Evolutionary conservation across 2,888 invertebrate genomes (phyloP), one percentile per base, ranked within the genome.

Genomic region (Zaprionus obscuricornis): DNA sequence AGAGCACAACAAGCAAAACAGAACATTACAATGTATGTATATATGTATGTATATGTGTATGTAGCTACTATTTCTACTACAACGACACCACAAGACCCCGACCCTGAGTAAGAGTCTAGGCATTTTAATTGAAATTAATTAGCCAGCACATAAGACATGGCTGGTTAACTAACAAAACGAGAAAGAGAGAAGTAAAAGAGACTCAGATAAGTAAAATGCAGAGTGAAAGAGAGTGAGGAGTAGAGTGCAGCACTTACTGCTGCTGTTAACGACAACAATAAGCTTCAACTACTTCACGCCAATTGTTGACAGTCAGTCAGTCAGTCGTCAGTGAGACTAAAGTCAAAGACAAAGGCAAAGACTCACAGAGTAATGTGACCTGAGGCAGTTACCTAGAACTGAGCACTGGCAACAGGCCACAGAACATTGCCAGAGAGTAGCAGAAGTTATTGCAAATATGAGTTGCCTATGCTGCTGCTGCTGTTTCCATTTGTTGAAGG

Each of bases 41-140:
- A n/a, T n/a, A n/a, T n/a, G n/a, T n/a, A n/a, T n/a, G n/a, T n/a
- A n/a, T n/a, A n/a, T n/a, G n/a, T n/a, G n/a, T n/a, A n/a, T n/a
- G n/a, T n/a, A n/a, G n/a, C n/a, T n/a, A n/a, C n/a, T n/a, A n/a
- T n/a, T n/a, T n/a, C n/a, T n/a, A n/a, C n/a, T n/a, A n/a, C 11
- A 46, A 24, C 16, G 22, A 31, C 24, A 24, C 29, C n/a, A 18
- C 16, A 17, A 34, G 5, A 16, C 31, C 8, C 0, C 20, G 6
- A 6, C 7, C 16, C 56, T 67, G 71, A 54, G 77, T 49, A 74
- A 68, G 37, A 55, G 78, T 73, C 79, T 78, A 78, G 74, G 78
- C 79, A 82, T 82, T 82, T 78, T 79, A 79, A 82, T 79, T 82
- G 83, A 79, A 82, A 78, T 82, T 79, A 82, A 79, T 79, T 79